A percentile compares a stretch with the other conserved stretches of the same genome.
Evolutionary conservation across 2,797 vertebrate species (phyloP).

Genomic region (Macroramphosus scolopax): DNA sequence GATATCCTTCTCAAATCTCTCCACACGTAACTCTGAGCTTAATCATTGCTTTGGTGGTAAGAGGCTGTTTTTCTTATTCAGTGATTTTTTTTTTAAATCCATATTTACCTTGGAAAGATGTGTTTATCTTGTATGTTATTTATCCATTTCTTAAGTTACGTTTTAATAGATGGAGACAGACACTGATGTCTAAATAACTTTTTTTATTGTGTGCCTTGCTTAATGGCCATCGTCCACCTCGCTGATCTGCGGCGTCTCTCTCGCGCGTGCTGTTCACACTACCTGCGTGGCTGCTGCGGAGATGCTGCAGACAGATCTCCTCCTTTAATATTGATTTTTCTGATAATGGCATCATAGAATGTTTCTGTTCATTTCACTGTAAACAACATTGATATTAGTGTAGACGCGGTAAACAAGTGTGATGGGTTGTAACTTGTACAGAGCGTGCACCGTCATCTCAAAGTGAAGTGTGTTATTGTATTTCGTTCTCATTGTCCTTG

Average conservation of each 20-base stretch:
- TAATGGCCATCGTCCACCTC: neutral
- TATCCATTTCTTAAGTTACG: conserved; percentile 4
- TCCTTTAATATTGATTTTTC: too few species aligned
- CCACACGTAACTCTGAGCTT: conserved; percentile 23
- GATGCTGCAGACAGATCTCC: too few species aligned
- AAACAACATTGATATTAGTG: too few species aligned
- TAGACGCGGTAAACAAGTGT: too few species aligned
- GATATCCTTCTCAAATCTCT: conserved; percentile 88
- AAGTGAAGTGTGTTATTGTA: neutral
- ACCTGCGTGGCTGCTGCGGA: too few species aligned
- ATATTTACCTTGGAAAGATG: conserved; percentile 33
- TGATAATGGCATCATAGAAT: too few species aligned
- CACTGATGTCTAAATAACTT: too few species aligned
- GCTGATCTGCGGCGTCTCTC: too few species aligned
- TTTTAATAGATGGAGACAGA: too few species aligned
- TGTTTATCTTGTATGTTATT: conserved; percentile 19
- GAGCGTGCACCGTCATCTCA: neutral
- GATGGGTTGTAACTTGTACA: too few species aligned
- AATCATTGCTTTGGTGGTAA: conserved; percentile 11
- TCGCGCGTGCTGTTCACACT: too few species aligned
- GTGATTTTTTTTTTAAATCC: conserved; percentile 3
- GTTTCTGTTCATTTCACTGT: too few species aligned
- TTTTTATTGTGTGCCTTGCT: neutral
- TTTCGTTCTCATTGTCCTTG: conserved; percentile 72
- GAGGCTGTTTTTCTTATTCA: conserved; percentile 13